These are phyloP conservation scores for Cyphomyrus plagiostoma DNA, from an alignment of 2,113 vertebrate genomes.

Conservation along the genomic window DNA sequence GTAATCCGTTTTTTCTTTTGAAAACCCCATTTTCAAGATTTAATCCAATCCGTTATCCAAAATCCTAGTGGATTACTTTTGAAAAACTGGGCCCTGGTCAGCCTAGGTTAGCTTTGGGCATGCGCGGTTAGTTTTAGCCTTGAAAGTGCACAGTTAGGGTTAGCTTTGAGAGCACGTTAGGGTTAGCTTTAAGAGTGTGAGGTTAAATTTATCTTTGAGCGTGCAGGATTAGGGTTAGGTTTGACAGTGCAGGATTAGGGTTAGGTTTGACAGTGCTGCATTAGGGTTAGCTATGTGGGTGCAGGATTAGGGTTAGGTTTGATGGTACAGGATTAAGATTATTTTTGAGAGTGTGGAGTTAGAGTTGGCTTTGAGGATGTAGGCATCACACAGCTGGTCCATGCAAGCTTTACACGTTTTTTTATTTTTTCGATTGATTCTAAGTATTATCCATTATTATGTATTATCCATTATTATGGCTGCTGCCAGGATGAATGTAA, in stretches of 20 bases:
- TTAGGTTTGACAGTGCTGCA: neutral
- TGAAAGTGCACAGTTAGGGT: neutral
- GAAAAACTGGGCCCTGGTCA: no score
- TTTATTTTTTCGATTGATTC: neutral
- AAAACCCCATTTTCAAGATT: no score
- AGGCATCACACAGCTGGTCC: neutral
- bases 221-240: neutral
- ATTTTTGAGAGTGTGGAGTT: neutral
- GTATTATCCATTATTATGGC: neutral
- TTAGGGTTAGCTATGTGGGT: neutral
- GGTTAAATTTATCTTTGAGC: neutral
- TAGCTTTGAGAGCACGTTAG: neutral
- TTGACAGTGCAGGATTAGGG: neutral
- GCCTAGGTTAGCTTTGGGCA: neutral
- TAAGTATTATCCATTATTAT: neutral
- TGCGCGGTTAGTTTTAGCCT: neutral
- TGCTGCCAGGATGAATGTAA: neutral
- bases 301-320: neutral
- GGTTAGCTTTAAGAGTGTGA: neutral
- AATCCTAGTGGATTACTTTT: no score
- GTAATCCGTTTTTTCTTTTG: no score
- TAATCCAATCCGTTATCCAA: no score
- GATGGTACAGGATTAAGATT: neutral
- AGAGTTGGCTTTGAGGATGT: neutral
- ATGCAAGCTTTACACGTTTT: neutral